Evolutionary conservation across 2,113 vertebrate genomes (phyloP), one percentile per base, ranked within the genome.

Genomic region (Actinemys pallida): DNA sequence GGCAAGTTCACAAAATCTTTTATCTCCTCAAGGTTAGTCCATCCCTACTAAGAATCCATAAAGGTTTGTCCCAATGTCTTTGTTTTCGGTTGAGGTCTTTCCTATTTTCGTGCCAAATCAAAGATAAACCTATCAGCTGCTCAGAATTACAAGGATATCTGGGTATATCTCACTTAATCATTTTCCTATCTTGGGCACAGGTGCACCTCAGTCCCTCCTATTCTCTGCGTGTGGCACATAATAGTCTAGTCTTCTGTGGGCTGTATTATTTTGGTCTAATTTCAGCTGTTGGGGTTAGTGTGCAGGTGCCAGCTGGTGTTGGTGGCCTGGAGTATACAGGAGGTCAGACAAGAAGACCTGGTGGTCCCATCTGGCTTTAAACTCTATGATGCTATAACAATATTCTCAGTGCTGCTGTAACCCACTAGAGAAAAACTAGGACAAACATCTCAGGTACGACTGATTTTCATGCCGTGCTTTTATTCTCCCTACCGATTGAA

Each of bases 11-110:
- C 59, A 47, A 4, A 2, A 27, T 0, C 49, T 2, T 16, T 62
- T 59, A 62, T 10, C 50, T 85, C 83, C 45, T 65, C 62, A 84
- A 54, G 78, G n/a, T 81, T 62, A 0, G 0, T 53, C 25, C 42
- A 8, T 54, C 87, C 78, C 85, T 80, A 50, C 25, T 89, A 84
- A 90, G 45, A 5, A 2, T n/a, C 49, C 1, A 0, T 80, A 57
- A 90, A 24, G 29, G 80, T 92, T 54, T 29, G 5, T 39, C 72
- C 45, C 25, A 14, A 0, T 4, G n/a, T 85, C 0, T 50, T 84
- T 35, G 8, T 42, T 93, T 95, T 91, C n/a, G 31, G 65, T 95
- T 75, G 92, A 83, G 79, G 42, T 96, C 87, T 22, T 89, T 87
- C 69, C 17, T 57, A 5, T 53, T 92, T 81, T 91, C 13, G 3